Evolutionary conservation across 2,113 vertebrate genomes (phyloP).

Genomic region (Hyperopisus bebe): DNA sequence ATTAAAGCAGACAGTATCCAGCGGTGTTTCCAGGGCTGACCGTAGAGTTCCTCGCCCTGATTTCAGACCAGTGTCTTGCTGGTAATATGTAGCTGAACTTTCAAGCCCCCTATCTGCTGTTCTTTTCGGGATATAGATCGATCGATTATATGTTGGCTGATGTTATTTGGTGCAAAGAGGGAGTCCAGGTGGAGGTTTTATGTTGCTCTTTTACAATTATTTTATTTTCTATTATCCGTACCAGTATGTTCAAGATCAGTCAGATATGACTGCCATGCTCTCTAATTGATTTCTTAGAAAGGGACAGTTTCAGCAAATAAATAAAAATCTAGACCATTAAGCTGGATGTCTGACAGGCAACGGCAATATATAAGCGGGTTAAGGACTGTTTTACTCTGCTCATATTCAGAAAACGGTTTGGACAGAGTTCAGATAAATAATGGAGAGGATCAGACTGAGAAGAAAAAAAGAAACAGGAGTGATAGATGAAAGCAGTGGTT

Average conservation of each 20-base stretch:
- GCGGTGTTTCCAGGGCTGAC: neutral
- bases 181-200: neutral
- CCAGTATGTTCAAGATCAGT: neutral
- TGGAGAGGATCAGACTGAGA: neutral
- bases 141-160: neutral
- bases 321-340: neutral
- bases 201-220: neutral
- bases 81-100: neutral
- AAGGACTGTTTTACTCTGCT: neutral
- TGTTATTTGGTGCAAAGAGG: neutral
- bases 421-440: neutral
- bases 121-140: neutral
- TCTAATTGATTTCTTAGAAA: neutral
- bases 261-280: neutral
- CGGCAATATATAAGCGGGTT: neutral
- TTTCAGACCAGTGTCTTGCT: neutral
- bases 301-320: neutral
- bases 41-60: neutral
- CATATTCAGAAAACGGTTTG: neutral
- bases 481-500: neutral
- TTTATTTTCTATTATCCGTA: neutral
- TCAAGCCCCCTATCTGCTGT: neutral
- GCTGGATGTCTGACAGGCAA: neutral
- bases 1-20: neutral
- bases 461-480: neutral